Evolutionary conservation across 2,113 vertebrate species (phyloP).

Genomic region (Antigone vipio): DNA sequence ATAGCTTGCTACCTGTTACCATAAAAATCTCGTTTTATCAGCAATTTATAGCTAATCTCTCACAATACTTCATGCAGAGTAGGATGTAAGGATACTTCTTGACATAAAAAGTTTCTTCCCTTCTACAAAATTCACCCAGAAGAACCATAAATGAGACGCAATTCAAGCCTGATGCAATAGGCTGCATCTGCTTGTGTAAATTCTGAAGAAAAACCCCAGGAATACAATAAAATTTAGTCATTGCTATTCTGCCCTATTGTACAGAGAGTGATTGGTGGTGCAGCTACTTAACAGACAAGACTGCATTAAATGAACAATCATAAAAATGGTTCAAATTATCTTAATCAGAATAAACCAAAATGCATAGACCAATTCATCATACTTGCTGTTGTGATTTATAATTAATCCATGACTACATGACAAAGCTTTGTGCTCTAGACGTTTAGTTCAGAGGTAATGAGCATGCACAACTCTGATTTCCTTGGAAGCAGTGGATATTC

Average conservation of each 20-base stretch:
- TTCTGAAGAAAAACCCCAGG: neutral
- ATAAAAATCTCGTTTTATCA: neutral
- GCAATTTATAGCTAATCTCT: neutral
- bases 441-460: neutral
- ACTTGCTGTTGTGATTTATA: neutral
- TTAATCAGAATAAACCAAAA: neutral
- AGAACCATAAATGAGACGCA: neutral
- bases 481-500: neutral
- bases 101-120: neutral
- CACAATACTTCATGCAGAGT: neutral
- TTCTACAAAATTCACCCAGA: neutral
- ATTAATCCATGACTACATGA: neutral
- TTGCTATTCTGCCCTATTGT: neutral
- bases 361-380: neutral
- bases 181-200: neutral
- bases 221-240: neutral
- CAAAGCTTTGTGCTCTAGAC: neutral
- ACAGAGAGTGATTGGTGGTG: neutral
- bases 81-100: neutral
- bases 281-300: neutral
- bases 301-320: neutral
- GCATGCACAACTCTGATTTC: neutral
- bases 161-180: neutral
- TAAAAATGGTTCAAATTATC: neutral
- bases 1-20: neutral